Percentiles rank a stretch among this genome's conserved stretches.
Evolutionary conservation across 2,113 vertebrate genomes (phyloP).

Genomic region (Gobio gobio): DNA sequence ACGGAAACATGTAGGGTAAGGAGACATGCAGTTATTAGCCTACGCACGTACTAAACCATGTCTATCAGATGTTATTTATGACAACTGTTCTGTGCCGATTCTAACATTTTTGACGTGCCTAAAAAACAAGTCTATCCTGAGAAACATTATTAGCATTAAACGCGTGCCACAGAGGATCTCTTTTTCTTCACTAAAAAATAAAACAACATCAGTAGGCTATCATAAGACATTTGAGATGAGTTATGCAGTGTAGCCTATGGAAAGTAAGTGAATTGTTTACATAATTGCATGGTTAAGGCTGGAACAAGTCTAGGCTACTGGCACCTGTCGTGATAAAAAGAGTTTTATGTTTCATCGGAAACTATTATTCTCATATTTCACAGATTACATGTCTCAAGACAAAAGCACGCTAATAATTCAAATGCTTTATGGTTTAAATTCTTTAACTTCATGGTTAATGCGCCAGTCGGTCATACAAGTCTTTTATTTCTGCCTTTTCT

Average conservation of each 20-base stretch:
- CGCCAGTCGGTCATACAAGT: no score
- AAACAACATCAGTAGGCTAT: no score
- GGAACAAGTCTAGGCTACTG: background rate
- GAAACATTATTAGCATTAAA: background rate
- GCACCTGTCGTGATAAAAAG: background rate
- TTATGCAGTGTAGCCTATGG: background rate
- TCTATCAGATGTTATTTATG: background rate
- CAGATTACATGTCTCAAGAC: no score
- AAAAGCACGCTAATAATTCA: background rate
- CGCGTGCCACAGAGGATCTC: no score
- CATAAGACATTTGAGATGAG: background rate
- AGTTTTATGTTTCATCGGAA: background rate
- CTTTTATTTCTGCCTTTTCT: no score
- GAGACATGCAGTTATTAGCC: background rate
- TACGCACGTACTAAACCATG: background rate
- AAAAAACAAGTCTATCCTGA: background rate
- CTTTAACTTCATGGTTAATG: no score
- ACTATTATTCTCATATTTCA: no score
- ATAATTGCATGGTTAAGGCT: background rate
- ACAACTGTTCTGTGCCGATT: background rate
- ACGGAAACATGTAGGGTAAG: conserved; percentile 89
- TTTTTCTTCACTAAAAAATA: no score
- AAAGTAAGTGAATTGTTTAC: background rate
- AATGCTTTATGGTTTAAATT: background rate
- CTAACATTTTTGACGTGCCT: background rate